A percentile compares a stretch with the other conserved stretches of the same genome.
These are phyloP conservation scores for Colossoma macropomum DNA, from an alignment of 2,113 vertebrate genomes.

Conservation along the genomic window DNA sequence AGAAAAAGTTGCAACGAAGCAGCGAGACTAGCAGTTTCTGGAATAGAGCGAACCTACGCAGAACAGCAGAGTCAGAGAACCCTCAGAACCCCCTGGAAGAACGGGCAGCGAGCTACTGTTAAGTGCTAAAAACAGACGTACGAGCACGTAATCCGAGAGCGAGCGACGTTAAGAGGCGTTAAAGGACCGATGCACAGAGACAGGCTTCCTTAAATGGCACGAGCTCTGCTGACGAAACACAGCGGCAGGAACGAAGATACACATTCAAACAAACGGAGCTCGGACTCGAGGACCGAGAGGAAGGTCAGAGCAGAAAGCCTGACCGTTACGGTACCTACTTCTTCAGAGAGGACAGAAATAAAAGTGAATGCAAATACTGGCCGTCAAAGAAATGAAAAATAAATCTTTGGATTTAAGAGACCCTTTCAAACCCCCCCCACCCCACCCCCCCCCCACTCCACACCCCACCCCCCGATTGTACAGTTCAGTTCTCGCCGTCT, in stretches of 20 bases:
- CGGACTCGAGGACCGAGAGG: slow-evolving; percentile 70
- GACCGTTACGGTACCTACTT: not conserved
- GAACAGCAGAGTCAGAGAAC: slow-evolving; percentile 18
- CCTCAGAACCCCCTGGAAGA: slow-evolving; percentile 42
- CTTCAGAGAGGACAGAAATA: slow-evolving; percentile 59
- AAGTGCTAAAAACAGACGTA: slow-evolving; percentile 64
- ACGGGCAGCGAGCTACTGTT: slow-evolving; percentile 54
- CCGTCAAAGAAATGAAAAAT: slow-evolving; percentile 69
- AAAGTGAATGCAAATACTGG: slow-evolving; percentile 75
- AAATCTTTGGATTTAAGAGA: slow-evolving; percentile 92
- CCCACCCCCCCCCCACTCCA: slow-evolving; percentile 63
- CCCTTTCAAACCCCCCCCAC: slow-evolving; percentile 64
- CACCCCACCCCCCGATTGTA: slow-evolving; percentile 61
- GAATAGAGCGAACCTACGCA: not conserved
- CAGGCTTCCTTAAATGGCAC: slow-evolving; percentile 69
- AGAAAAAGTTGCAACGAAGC: slow-evolving; percentile 16
- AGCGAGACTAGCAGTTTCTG: slow-evolving; percentile 41
- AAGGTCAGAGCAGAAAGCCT: slow-evolving; percentile 79
- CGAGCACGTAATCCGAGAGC: slow-evolving; percentile 57
- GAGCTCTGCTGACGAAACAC: slow-evolving; percentile 61
- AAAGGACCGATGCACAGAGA: slow-evolving; percentile 68
- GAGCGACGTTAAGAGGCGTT: slow-evolving; percentile 63
- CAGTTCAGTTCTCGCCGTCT: slow-evolving; percentile 79
- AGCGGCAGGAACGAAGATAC: slow-evolving; percentile 67
- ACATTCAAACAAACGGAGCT: slow-evolving; percentile 77